A percentile compares a stretch with the other conserved stretches of the same genome.
Evolutionary conservation across 2,797 vertebrate genomes (phyloP).

Genomic region (Sebastiscus tertius): DNA sequence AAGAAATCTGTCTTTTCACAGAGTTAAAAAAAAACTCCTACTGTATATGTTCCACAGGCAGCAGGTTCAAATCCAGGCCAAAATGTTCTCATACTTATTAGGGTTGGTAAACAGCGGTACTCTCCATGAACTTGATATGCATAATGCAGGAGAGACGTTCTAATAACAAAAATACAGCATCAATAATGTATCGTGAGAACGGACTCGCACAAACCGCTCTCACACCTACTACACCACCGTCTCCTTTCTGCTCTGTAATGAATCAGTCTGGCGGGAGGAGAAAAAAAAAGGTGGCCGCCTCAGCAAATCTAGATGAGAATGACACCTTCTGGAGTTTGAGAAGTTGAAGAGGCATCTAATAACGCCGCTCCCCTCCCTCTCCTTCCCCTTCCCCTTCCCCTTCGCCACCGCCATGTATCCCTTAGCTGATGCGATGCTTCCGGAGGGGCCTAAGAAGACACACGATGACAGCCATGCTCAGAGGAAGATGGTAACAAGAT

Average conservation of each 20-base stretch:
- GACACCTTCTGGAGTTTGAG: slow-evolving; percentile 74
- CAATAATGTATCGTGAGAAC: slow-evolving; percentile 56
- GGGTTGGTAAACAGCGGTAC: slow-evolving; percentile 25
- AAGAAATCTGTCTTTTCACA: background rate
- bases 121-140: slow-evolving; percentile 55
- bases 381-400: background rate
- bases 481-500: slow-evolving; percentile 79
- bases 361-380: slow-evolving; percentile 19
- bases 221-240: slow-evolving; percentile 39
- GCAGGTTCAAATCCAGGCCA: slow-evolving; percentile 25
- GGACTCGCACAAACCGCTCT: slow-evolving; percentile 40
- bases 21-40: background rate
- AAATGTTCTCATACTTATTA: slow-evolving; percentile 34
- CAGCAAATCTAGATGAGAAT: slow-evolving; percentile 70
- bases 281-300: slow-evolving; percentile 46
- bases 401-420: slow-evolving; percentile 38
- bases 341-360: slow-evolving; percentile 71
- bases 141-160: slow-evolving; percentile 57
- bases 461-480: slow-evolving; percentile 74
- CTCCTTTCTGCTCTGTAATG: slow-evolving; percentile 66
- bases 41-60: background rate
- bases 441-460: slow-evolving; percentile 59
- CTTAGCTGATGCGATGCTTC: slow-evolving; percentile 60
- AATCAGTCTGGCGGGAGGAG: slow-evolving; percentile 50
- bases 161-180: slow-evolving; percentile 64